phyloP scores from a whole-genome alignment of 2,797 vertebrate species.

The Coregonus ussuriensis region DNA sequence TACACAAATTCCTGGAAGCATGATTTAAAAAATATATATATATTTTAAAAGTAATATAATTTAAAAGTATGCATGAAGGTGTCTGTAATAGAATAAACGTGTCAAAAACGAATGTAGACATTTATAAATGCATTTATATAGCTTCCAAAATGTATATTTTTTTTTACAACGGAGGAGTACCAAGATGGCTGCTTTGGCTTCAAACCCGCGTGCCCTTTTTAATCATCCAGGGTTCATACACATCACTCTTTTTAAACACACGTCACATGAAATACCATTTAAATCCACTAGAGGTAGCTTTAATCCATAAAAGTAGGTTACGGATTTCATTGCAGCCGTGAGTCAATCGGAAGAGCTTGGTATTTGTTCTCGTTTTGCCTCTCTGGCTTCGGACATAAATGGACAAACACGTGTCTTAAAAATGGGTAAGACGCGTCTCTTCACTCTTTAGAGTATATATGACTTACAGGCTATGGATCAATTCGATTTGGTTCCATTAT shows the following conservation, averaged over 20 bases:
- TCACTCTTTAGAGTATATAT: background rate
- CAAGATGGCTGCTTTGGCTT: too few relatives aligned
- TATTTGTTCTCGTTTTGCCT: background rate
- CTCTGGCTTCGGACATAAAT: conserved; percentile 17
- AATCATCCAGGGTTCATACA: too few relatives aligned
- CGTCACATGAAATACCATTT: background rate
- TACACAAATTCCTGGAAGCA: too few relatives aligned
- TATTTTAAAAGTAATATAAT: too few relatives aligned
- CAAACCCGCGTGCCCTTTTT: too few relatives aligned
- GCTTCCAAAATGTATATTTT: too few relatives aligned
- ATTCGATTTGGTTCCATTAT: background rate
- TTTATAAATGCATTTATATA: too few relatives aligned
- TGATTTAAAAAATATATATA: too few relatives aligned
- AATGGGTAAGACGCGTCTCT: background rate
- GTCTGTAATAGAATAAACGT: too few relatives aligned
- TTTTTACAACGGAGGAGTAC: too few relatives aligned
- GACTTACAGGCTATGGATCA: background rate
- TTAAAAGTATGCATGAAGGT: too few relatives aligned
- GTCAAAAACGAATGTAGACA: too few relatives aligned
- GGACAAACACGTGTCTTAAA: conserved; percentile 38
- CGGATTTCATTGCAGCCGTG: background rate
- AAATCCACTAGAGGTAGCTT: conserved; percentile 34
- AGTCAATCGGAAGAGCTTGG: background rate
- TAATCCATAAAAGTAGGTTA: conserved; percentile 30
- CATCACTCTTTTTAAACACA: background rate